Base-by-base conservation (phyloP, 2,113 vertebrate genomes). In the Vicugna pacos region DNA sequence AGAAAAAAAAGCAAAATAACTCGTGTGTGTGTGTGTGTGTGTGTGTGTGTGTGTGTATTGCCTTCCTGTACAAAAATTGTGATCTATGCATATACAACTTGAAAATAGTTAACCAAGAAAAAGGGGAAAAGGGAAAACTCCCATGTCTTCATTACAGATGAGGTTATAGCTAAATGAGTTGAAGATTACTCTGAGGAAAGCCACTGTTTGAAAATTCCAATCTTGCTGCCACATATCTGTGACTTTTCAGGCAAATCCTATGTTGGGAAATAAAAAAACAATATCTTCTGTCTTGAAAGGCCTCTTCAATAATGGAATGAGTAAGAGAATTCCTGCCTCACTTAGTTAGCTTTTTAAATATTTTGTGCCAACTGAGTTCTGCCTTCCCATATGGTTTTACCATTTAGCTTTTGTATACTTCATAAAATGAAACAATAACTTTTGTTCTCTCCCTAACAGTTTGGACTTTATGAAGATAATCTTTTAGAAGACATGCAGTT, bases 191-290 rank as follows among this genome's bases (percentile, higher is more conserved):
- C 28, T 46, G 67, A 81, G 48, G 88, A 89, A 91, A 91, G 70
- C 13, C 32, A 77, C 54, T 77, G 46, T 89, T 67, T 91, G 73
- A 79, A 82, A 97, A 93, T 89, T 79, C 32, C 35, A 54, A 60
- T 75, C 75, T 90, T 60, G n/a, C 48, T 84, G 58, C 84, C 62
- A 85, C 24, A 72, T 48, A 95, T 20, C 16, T 80, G 38, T 83
- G 82, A 91, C n/a, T 85, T 94, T 93, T 70, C 81, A 93, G 79
- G 56, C 65, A 92, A 67, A 52, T 83, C 42, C 62, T 89, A n/a
- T 24, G n/a, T 2, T 26, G 28, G 46, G 52, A 91, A 58, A 81
- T 52, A 62, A 90, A 90, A 90, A 85, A 73, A 30, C 3, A 62
- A 5, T 82, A 56, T 83, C 69, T 93, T 87, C 70, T 75, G 28